phyloP scores from a whole-genome alignment of 2,113 vertebrate species.

The Micronycteris hirsuta region DNA sequence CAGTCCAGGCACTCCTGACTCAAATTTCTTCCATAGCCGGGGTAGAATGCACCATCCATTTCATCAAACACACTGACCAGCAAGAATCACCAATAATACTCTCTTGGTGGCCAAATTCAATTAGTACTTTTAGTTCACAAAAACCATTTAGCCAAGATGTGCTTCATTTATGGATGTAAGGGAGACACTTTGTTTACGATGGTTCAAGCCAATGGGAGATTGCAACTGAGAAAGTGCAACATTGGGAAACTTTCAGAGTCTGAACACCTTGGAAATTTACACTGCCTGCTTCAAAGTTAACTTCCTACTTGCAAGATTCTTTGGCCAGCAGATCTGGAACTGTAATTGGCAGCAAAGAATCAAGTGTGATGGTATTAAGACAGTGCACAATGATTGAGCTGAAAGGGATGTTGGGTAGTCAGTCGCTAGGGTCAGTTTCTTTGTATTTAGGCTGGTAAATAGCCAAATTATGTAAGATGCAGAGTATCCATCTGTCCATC shows the following conservation, averaged over 20 bases:
- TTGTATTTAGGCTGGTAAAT: not conserved
- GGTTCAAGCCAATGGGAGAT: not conserved
- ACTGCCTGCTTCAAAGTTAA: not conserved
- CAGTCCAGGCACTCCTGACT: not conserved
- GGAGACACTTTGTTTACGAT: not conserved
- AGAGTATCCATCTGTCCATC: not conserved
- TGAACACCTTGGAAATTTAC: not conserved
- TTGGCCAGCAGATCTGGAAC: not conserved
- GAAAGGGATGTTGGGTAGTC: not conserved
- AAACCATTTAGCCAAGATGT: not conserved
- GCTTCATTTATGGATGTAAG: not conserved
- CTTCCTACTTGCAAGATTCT: not conserved
- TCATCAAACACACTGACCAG: not conserved
- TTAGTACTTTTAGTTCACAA: not conserved
- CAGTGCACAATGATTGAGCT: not conserved
- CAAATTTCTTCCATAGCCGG: not conserved
- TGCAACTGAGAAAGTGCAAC: not conserved
- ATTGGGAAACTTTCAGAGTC: not conserved
- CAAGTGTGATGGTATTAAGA: not conserved
- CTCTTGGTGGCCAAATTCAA: not conserved
- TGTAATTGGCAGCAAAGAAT: not conserved
- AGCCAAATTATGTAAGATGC: not conserved
- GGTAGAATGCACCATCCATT: fast-evolving
- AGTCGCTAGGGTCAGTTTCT: not conserved
- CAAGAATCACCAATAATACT: not conserved